Conservation (phyloP, 2,113 vertebrate species). For the Oxyura jamaicensis region DNA sequence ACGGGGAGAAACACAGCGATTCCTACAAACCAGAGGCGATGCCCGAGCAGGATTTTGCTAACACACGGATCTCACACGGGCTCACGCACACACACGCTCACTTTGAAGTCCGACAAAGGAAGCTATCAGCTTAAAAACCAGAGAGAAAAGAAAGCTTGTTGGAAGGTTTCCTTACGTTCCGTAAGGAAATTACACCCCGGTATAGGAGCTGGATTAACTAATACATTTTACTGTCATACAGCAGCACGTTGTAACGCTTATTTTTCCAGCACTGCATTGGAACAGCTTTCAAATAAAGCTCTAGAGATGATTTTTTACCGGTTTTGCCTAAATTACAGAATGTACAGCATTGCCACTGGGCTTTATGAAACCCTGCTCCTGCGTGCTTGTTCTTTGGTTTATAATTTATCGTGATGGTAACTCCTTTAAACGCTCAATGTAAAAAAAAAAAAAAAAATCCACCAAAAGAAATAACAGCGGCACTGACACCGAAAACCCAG, state of each 20-base stretch:
- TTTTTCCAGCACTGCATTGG: background rate
- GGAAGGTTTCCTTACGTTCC: background rate
- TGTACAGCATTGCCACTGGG: background rate
- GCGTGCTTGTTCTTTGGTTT: background rate
- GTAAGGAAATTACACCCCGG: background rate
- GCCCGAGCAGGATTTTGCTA: background rate
- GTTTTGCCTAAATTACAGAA: background rate
- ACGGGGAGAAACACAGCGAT: background rate
- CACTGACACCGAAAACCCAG: background rate
- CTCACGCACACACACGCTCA: rapidly evolving
- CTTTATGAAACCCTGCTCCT: background rate
- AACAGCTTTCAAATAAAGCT: background rate
- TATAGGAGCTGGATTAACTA: background rate
- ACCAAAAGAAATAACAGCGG: background rate
- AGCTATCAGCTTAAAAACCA: background rate
- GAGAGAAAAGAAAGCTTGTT: background rate
- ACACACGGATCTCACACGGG: background rate
- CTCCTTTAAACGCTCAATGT: background rate
- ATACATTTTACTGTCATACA: background rate
- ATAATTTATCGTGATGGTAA: background rate
- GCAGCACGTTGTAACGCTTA: background rate
- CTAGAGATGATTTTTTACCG: background rate
- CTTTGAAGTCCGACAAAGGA: background rate
- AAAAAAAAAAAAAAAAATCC: background rate
- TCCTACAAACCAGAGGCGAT: too few relatives aligned